Base-by-base conservation (phyloP, 2,888 invertebrate genomes). In the Diaphora mendica region DNA sequence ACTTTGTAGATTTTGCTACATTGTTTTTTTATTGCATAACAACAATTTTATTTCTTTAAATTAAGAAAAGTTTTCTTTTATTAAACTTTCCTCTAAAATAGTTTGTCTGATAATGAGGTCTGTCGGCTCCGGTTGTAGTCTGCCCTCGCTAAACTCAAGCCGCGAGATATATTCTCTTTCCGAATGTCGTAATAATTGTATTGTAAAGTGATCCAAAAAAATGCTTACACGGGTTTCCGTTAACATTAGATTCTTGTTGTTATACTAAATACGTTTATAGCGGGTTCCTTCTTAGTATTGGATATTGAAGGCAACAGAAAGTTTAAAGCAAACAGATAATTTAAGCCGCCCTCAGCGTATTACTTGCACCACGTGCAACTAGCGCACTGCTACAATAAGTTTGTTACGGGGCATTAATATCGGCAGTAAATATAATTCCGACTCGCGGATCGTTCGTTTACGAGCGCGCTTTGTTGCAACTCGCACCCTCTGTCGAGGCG, bases 381-480 rank as follows among this genome's bases (percentile, higher is more conserved):
- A 75, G 73, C 73, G 74, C 78, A 74, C 70, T 75, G 82, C 75
- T 78, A 88, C 87, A 89, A 88, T 89, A 83, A 80, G 80, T 89
- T 87, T 87, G 89, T 87, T 87, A 86, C 85, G 86, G 76, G 87
- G 87, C 88, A 91, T 91, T 91, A 90, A 87, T 88, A 87, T 87
- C 82, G 83, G 89, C 85, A 86, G 90, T 93, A 92, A 93, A 93
- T 86, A 91, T 91, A 91, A 91, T 87, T 88, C 84, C 81, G 79
- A 77, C 79, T 77, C 83, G 85, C 82, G 79, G 75, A 77, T 70
- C 68, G 73, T 73, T 70, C 76, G 78, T 75, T 67, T 70, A 76
- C 84, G 73, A 55, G 70, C 75, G 71, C 74, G 71, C 71, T 64
- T 71, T 55, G 64, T 71, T 59, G 71, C 59, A 35, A 11, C 35